Evolutionary conservation across 2,113 vertebrate genomes (phyloP), one percentile per base, ranked within the genome.

Genomic region (Fregetta grallaria): DNA sequence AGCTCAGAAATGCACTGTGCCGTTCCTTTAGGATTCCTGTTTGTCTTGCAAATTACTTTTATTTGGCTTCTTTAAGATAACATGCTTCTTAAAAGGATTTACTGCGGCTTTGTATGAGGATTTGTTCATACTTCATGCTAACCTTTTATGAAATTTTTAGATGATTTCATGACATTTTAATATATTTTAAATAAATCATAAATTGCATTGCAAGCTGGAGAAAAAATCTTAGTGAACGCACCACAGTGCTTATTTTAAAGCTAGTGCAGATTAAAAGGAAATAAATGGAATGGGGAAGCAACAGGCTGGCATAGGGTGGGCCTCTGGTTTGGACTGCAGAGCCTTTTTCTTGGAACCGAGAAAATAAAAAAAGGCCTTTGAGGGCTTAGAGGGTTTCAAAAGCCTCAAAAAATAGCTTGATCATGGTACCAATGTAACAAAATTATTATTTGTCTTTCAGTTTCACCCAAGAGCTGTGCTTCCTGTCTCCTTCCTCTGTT

Each of bases 11-110:
- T 12, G 15, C 25, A 65, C 29, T n/a, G 11, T 50, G 15, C 4
- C 10, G 11, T 13, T 85, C n/a, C 26, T 81, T 78, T 49, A 71
- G 13, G 27, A 49, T 23, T 27, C 0, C 0, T 65, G 19, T 65
- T 93, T 90, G 45, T 72, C 52, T 49, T 79, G 8, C 8, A 11
- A 75, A 50, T 75, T 72, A 65, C 30, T 88, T 88, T 70, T 10
- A 55, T 65, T 62, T 18, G 10, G 19, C 7, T 82, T 74, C 30
- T 59, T 21, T 49, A 80, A 63, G 26, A n/a, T 3, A 74, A 42
- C 22, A 32, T 16, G 23, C 6, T 84, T 80, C 78, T 76, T 77
- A 3, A 73, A 91, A 61, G n/a, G 6, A 36, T 88, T 85, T 58
- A 32, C 25, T 72, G 29, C 36, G 89, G 22, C 52, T 91, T 74